Evolutionary conservation across 2,113 vertebrate genomes (phyloP).

Genomic region (Neogale vison): DNA sequence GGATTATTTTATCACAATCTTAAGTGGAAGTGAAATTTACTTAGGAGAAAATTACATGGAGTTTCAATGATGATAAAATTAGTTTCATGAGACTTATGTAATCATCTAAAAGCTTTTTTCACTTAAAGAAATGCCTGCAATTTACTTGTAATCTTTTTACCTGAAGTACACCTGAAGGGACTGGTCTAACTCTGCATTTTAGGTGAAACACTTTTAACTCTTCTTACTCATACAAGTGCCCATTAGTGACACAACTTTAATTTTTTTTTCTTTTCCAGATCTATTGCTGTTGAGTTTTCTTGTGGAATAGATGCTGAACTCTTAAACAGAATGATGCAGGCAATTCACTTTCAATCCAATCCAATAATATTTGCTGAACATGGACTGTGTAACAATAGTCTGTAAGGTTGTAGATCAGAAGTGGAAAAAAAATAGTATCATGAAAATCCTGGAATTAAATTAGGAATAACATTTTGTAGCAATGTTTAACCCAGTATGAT

Average conservation of each 20-base stretch:
- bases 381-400: neutral
- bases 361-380: too few relatives aligned
- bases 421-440: neutral
- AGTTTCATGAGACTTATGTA: slow-evolving; percentile 57
- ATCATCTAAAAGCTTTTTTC: slow-evolving; percentile 73
- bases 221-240: slow-evolving; percentile 14
- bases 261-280: neutral
- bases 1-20: slow-evolving; percentile 52
- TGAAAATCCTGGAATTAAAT: neutral
- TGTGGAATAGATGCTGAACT: neutral
- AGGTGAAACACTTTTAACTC: slow-evolving; percentile 53
- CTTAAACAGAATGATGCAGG: neutral
- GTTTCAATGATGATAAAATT: slow-evolving; percentile 67
- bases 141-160: slow-evolving; percentile 68
- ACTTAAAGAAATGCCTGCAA: slow-evolving; percentile 68
- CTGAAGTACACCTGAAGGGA: slow-evolving; percentile 65
- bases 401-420: neutral
- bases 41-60: slow-evolving; percentile 58
- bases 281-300: neutral
- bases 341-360: neutral
- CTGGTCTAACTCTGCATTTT: slow-evolving; percentile 50
- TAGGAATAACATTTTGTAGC: neutral
- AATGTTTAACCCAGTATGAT: neutral
- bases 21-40: slow-evolving; percentile 63
- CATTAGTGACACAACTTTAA: slow-evolving; percentile 30